Conservation (phyloP, 2,113 vertebrate genomes). For the Engystomops pustulosus region DNA sequence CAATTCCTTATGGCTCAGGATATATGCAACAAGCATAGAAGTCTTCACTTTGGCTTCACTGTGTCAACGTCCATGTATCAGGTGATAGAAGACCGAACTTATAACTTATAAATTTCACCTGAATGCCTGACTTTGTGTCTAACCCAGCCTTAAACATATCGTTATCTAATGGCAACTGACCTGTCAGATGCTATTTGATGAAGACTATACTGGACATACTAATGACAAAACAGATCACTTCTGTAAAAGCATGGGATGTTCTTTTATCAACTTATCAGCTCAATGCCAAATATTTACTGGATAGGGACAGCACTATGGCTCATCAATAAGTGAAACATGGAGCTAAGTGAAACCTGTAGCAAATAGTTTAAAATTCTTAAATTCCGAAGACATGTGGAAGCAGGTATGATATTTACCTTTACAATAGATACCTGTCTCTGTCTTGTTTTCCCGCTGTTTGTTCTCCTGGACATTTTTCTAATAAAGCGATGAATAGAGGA, state of each 20-base stretch:
- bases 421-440: neutral
- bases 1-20: too few species aligned
- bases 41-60: too few species aligned
- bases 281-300: neutral
- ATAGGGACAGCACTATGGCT: neutral
- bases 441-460: too few species aligned
- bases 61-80: too few species aligned
- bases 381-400: neutral
- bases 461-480: too few species aligned
- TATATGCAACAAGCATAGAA: too few species aligned
- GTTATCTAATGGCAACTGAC: neutral
- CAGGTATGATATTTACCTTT: neutral
- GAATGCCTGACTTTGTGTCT: too few species aligned
- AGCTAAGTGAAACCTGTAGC: neutral
- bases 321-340: too few species aligned
- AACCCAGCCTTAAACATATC: too few species aligned
- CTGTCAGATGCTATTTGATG: neutral
- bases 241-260: neutral
- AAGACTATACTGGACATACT: neutral
- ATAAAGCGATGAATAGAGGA: too few species aligned
- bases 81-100: too few species aligned
- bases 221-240: neutral
- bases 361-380: conserved; percentile 14
- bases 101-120: too few species aligned
- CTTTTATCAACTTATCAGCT: neutral